These are phyloP conservation scores for Orchestes rusci DNA, from an alignment of 2,888 invertebrate species.

Conservation along the genomic window DNA sequence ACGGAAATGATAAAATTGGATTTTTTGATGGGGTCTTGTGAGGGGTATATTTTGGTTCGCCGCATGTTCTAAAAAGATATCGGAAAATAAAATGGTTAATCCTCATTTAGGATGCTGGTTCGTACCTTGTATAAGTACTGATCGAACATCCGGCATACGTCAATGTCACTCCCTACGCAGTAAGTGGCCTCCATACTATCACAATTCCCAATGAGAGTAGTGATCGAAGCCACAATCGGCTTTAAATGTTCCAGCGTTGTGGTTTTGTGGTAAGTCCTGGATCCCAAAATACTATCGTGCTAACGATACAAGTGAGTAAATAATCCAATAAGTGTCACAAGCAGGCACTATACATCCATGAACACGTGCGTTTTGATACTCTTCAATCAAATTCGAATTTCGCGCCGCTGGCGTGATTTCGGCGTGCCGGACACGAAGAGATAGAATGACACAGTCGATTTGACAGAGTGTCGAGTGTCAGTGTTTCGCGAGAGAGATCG, in stretches of 20 bases:
- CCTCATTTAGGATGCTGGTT: conserved; percentile 5
- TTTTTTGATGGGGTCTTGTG: too few relatives aligned
- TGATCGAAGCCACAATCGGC: conserved; percentile 47
- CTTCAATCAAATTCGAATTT: too few relatives aligned
- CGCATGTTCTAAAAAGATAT: too few relatives aligned
- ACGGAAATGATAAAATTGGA: too few relatives aligned
- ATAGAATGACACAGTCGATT: too few relatives aligned
- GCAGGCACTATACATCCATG: neutral
- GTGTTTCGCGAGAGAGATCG: conserved; percentile 18
- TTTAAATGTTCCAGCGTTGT: conserved; percentile 47
- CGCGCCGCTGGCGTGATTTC: too few relatives aligned
- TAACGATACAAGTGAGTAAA: neutral
- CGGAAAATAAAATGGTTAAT: conserved; percentile 22
- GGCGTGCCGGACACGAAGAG: too few relatives aligned
- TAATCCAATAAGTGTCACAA: conserved; percentile 6
- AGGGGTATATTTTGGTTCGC: too few relatives aligned
- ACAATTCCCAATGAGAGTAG: conserved; percentile 46
- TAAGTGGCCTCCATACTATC: conserved; percentile 58
- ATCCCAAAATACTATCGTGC: conserved; percentile 27
- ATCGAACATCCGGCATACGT: conserved; percentile 59
- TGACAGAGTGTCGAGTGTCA: too few relatives aligned
- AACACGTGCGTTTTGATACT: too few relatives aligned
- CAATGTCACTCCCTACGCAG: conserved; percentile 52
- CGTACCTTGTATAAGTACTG: conserved; percentile 61
- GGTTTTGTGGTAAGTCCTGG: conserved; percentile 36